Evolutionary conservation across 2,888 invertebrate genomes (phyloP).

Genomic region (Chalcosyrphus nemorum): DNA sequence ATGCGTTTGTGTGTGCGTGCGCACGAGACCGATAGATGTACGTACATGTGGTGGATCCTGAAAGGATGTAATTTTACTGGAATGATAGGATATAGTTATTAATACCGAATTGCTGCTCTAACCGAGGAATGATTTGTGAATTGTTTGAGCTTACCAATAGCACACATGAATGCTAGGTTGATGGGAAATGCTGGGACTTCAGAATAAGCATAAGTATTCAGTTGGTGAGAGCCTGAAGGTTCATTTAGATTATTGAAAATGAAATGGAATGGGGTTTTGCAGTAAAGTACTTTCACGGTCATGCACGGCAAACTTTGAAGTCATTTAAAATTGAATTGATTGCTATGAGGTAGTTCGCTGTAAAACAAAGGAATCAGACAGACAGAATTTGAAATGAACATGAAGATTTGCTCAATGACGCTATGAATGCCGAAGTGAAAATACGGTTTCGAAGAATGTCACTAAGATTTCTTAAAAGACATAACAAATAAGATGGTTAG

Average conservation of each 20-base stretch:
- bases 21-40: no score
- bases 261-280: no score
- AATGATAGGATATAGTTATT: slow-evolving; percentile 18
- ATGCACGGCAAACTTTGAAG: background rate
- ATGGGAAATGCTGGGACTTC: no score
- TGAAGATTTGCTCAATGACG: no score
- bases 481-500: no score
- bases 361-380: no score
- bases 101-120: slow-evolving; percentile 38
- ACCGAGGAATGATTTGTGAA: slow-evolving; percentile 20
- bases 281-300: background rate
- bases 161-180: background rate
- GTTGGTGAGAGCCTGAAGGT: background rate
- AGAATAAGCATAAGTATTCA: background rate
- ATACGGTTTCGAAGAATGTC: no score
- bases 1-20: background rate
- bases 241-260: background rate
- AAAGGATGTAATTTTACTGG: slow-evolving; percentile 38
- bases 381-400: no score
- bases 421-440: no score
- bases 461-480: no score
- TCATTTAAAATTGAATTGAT: background rate
- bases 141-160: background rate
- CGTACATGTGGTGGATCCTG: background rate
- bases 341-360: no score